Evolutionary conservation across 2,888 invertebrate species (phyloP).

Genomic region (Hypselothyrea guttata): DNA sequence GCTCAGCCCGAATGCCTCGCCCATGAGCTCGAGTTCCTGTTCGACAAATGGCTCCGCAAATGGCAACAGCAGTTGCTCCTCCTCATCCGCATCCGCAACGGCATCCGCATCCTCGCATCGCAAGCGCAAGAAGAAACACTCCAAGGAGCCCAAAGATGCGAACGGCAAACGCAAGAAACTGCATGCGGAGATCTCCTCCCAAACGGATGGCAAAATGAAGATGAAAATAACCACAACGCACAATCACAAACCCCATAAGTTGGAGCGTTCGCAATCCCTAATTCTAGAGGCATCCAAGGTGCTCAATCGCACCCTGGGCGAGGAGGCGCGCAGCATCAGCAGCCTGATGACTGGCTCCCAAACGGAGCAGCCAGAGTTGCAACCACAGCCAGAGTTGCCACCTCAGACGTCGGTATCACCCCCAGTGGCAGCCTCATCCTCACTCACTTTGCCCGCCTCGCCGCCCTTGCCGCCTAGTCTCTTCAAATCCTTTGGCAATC

Average conservation of each 20-base stretch:
- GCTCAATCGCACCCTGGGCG: slow-evolving; percentile 66
- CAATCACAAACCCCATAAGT: slow-evolving; percentile 60
- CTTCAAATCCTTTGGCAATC: slow-evolving; percentile 79
- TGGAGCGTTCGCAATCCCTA: slow-evolving; percentile 72
- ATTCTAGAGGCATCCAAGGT: slow-evolving; percentile 45
- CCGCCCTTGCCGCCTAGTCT: slow-evolving; percentile 81
- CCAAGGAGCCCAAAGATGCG: slow-evolving; percentile 83
- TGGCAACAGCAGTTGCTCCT: slow-evolving; percentile 39
- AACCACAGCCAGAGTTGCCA: slow-evolving; percentile 63
- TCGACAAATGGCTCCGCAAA: slow-evolving; percentile 72
- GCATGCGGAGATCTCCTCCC: slow-evolving; percentile 84
- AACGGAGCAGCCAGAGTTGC: slow-evolving; percentile 6
- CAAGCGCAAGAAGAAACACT: slow-evolving; percentile 85
- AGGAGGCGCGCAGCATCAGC: slow-evolving; percentile 71
- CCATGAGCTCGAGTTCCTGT: slow-evolving; percentile 78
- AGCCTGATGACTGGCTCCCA: slow-evolving; percentile 49
- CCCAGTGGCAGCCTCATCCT: too few relatives aligned
- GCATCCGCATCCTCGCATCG: slow-evolving; percentile 82
- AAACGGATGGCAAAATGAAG: slow-evolving; percentile 83
- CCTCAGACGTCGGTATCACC: too few relatives aligned
- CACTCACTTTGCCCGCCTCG: too few relatives aligned
- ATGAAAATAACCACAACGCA: slow-evolving; percentile 83
- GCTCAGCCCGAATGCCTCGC: slow-evolving; percentile 79
- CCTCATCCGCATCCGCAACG: too few relatives aligned
- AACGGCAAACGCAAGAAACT: slow-evolving; percentile 83